phyloP scores from a whole-genome alignment of 2,113 vertebrate species.

The Perca flavescens region DNA sequence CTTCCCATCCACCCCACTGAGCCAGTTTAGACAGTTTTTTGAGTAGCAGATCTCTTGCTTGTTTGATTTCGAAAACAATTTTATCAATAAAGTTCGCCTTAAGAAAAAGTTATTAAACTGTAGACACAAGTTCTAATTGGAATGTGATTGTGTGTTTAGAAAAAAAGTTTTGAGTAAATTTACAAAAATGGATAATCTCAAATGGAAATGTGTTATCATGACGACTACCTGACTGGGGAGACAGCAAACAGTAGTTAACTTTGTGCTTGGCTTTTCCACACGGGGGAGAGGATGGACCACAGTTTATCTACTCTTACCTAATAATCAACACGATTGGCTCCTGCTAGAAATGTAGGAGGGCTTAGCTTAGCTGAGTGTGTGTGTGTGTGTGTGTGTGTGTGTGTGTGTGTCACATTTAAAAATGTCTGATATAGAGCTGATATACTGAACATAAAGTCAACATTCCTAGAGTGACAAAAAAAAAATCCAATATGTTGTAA shows the following conservation, averaged over 20 bases:
- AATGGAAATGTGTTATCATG: constrained; percentile 4
- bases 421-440: not conserved
- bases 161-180: not conserved
- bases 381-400: constrained; percentile 26
- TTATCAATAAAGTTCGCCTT: not conserved
- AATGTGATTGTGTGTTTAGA: not conserved
- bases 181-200: not conserved
- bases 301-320: constrained; percentile 50
- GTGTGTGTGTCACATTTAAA: constrained; percentile 8
- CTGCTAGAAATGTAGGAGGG: constrained; percentile 35
- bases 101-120: not conserved
- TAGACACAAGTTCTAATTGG: not conserved
- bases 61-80: not conserved
- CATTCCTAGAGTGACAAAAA: not conserved
- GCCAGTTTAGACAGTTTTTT: not conserved
- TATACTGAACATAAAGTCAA: not conserved
- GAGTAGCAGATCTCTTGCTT: not conserved
- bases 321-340: constrained; percentile 52
- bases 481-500: not conserved
- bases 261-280: constrained; percentile 69
- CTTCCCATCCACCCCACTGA: constrained; percentile 14
- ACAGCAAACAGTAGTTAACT: constrained; percentile 1
- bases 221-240: not conserved
- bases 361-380: not conserved
- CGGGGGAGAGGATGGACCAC: constrained; percentile 73